Base-by-base conservation (phyloP, 2,113 vertebrate species). In the Benthochromis sp. region DNA sequence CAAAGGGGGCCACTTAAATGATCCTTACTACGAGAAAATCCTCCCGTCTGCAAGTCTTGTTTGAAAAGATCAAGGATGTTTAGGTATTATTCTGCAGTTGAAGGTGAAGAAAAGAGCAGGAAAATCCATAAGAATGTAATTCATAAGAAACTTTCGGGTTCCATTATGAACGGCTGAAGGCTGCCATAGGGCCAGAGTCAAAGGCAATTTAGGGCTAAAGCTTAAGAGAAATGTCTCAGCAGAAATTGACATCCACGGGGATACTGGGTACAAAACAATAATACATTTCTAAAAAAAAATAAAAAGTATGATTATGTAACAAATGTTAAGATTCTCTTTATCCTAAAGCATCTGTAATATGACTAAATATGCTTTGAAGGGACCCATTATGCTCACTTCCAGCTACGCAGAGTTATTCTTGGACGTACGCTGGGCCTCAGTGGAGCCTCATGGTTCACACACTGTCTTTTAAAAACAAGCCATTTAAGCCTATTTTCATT, bases 41-140 rank as follows among this genome's bases (percentile, higher is more conserved):
- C 94, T 91, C 91, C 73, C 53, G 71, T 93, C 93, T 90, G 94
- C 90, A 88, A 78, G 86, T 66, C 89, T 84, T 47, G 90, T 93
- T 93, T 93, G 96, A 96, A 96, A 94, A 96, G 94, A 97, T 96
- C 92, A 95, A 95, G 95, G 95, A 96, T 95, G 94, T 94, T 92
- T 71, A 84, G 78, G 88, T 90, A 93, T 95, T 94, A 93, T 90
- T 88, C 79, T 86, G 79, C 36, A 83, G 84, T 85, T 92, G 40
- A 59, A 84, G 80, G 86, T 84, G 12, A 81, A 91, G 89, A 92
- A 90, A 84, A 71, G 71, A 84, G 87, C 84, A 86, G 89, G 57
- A 84, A 88, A 94, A 90, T 93, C 94, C 88, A 92, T 90, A 93
- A 95, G 93, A 96, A 96, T 93, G 95, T 94, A 94, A 92, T 94